A percentile compares a stretch with the other conserved stretches of the same genome.
Evolutionary conservation across 2,888 invertebrate species (phyloP).

Genomic region (Nomada hirtipes): DNA sequence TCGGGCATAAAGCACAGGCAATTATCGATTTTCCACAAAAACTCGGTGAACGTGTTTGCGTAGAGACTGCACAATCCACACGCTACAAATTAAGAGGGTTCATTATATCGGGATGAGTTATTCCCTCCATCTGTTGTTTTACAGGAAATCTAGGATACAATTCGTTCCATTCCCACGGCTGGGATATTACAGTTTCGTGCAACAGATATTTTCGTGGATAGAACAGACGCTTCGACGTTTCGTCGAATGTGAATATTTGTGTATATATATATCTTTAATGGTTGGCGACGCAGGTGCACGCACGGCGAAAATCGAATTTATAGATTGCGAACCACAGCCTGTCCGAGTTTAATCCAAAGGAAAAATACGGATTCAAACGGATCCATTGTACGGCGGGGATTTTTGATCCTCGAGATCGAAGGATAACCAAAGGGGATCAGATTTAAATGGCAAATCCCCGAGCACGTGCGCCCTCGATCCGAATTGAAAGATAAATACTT

Average conservation of each 20-base stretch:
- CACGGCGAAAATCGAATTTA: slow-evolving; percentile 9
- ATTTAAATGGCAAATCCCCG: slow-evolving; percentile 68
- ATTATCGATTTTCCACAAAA: slow-evolving; percentile 55
- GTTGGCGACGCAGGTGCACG: slow-evolving; percentile 26
- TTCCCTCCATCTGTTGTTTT: slow-evolving; percentile 64
- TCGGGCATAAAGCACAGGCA: slow-evolving; percentile 64
- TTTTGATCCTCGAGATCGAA: slow-evolving; percentile 68
- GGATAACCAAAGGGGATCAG: slow-evolving; percentile 65
- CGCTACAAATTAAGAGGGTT: slow-evolving; percentile 53
- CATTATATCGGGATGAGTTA: slow-evolving; percentile 56
- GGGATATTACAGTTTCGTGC: slow-evolving; percentile 23
- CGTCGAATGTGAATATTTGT: not conserved
- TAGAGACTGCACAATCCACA: slow-evolving; percentile 66
- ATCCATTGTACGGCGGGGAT: slow-evolving; percentile 64
- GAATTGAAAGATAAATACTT: slow-evolving; percentile 3
- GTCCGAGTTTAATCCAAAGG: slow-evolving; percentile 70
- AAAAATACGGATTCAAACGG: slow-evolving; percentile 67
- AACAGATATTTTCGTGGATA: not conserved
- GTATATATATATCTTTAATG: not conserved
- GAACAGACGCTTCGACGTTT: not conserved
- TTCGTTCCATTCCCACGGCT: slow-evolving; percentile 62
- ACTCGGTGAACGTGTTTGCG: slow-evolving; percentile 41
- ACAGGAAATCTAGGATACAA: slow-evolving; percentile 55
- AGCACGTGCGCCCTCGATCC: slow-evolving; percentile 49
- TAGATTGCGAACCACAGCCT: slow-evolving; percentile 45